Base-by-base conservation (phyloP, 2,113 vertebrate species). In the Ibidorhyncha struthersii region DNA sequence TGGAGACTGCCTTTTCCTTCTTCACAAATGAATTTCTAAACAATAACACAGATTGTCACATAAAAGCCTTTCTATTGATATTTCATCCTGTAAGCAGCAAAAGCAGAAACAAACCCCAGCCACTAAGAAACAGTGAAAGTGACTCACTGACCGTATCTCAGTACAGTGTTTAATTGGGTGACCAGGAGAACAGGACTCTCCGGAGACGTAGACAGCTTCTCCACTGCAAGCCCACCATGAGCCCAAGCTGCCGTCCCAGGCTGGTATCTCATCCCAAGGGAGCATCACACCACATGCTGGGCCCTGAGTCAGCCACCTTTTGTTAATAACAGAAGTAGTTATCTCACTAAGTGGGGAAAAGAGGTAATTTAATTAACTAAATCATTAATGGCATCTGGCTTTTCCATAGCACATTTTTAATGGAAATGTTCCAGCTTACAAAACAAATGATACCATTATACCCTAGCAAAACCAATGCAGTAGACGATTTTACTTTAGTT, bases 21-120 rank as follows among this genome's bases (percentile, higher is more conserved):
- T 97, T 96, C 96, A 88, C 91, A 92, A 94, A 95, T 47, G 52
- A 82, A 85, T 58, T 86, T 86, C 87, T 95, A 89, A 97, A 97
- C 92, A 97, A 90, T 96, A 56, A 84, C 73, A 88, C 6, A 61
- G 70, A 96, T 82, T 66, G 88, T 80, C 88, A 95, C 93, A 96
- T 95, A 91, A 96, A 90, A 94, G 90, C 53, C 73, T 77, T 92
- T 74, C 65, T 89, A 77, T 77, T 90, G 70, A 65, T 82, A 90
- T 82, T 87, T 65, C 87, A 92, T 91, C 81, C 91, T 90, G 69
- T 50, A 92, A 82, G 67, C 27, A 83, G 66, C 81, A 94, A 95
- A 94, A 90, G 38, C 59, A 71, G 77, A 96, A 83, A 84, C 65
- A 80, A 93, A 66, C 27, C 22, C 17, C 58, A 82, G 22, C 13